Evolutionary conservation across 2,888 invertebrate genomes (phyloP).

Genomic region (Volucella zonaria): DNA sequence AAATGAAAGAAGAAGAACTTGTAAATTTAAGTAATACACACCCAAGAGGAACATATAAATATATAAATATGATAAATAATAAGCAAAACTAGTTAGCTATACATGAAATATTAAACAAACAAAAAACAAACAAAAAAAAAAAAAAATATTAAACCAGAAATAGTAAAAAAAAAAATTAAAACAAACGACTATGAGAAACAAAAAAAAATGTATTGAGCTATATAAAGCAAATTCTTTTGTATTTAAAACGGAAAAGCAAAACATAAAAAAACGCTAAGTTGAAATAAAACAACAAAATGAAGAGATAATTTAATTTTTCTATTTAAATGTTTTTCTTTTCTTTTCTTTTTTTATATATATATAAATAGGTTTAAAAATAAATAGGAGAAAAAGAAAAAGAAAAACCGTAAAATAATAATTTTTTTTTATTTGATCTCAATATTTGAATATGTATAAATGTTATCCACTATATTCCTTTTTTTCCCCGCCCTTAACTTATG

Average conservation of each 20-base stretch:
- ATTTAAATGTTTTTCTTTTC: slow-evolving; percentile 64
- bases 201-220: slow-evolving; percentile 60
- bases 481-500: slow-evolving; percentile 70
- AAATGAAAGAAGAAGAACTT: slow-evolving; percentile 69
- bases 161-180: slow-evolving; percentile 5
- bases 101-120: slow-evolving; percentile 51
- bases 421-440: slow-evolving; percentile 73
- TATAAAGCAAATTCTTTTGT: slow-evolving; percentile 59
- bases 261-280: slow-evolving; percentile 49
- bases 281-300: slow-evolving; percentile 44
- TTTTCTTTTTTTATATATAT: slow-evolving; percentile 38
- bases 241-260: slow-evolving; percentile 53
- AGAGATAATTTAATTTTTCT: slow-evolving; percentile 67
- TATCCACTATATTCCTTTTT: slow-evolving; percentile 62
- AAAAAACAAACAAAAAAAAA: slow-evolving; percentile 41
- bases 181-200: slow-evolving; percentile 57
- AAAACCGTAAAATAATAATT: slow-evolving; percentile 65
- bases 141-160: slow-evolving; percentile 41
- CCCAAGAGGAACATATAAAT: slow-evolving; percentile 64
- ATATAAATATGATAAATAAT: slow-evolving; percentile 66
- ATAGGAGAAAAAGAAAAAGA: slow-evolving; percentile 43
- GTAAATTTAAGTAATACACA: slow-evolving; percentile 62
- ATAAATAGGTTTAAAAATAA: slow-evolving; percentile 57
- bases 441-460: slow-evolving; percentile 73
- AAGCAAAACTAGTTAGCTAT: slow-evolving; percentile 66